Evolutionary conservation across 2,113 vertebrate genomes (phyloP).

Genomic region (Albula glossodonta): DNA sequence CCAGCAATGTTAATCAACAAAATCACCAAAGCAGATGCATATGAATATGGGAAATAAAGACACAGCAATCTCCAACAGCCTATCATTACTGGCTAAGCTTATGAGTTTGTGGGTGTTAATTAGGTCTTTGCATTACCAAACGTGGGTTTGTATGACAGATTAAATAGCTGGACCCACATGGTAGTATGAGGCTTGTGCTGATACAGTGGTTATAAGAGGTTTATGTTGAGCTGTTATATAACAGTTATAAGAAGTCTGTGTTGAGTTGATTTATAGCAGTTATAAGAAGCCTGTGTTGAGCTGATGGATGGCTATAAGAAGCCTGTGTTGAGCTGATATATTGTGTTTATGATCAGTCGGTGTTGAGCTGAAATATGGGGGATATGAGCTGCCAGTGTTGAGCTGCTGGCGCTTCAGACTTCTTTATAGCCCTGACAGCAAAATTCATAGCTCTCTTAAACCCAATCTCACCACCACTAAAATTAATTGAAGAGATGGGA

Average conservation of each 20-base stretch:
- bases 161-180: no score
- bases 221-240: not conserved
- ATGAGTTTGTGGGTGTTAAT: no score
- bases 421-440: conserved; percentile 6
- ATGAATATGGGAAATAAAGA: no score
- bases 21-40: no score
- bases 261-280: not conserved
- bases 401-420: conserved; percentile 1
- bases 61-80: no score
- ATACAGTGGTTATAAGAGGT: not conserved
- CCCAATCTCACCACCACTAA: conserved; percentile 3
- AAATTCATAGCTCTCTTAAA: not conserved
- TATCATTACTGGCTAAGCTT: no score
- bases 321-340: not conserved
- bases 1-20: no score
- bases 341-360: not conserved
- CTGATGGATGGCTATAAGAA: not conserved
- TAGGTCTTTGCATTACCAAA: no score
- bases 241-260: not conserved
- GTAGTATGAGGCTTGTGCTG: no score
- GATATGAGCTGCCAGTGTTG: conserved; percentile 15
- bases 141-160: no score
- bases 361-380: not conserved
- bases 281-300: not conserved
- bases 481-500: conserved; percentile 13